Evolutionary conservation across 1,140 invertebrate species (phyloP).

Genomic region (Leptestheria dahalacensis): DNA sequence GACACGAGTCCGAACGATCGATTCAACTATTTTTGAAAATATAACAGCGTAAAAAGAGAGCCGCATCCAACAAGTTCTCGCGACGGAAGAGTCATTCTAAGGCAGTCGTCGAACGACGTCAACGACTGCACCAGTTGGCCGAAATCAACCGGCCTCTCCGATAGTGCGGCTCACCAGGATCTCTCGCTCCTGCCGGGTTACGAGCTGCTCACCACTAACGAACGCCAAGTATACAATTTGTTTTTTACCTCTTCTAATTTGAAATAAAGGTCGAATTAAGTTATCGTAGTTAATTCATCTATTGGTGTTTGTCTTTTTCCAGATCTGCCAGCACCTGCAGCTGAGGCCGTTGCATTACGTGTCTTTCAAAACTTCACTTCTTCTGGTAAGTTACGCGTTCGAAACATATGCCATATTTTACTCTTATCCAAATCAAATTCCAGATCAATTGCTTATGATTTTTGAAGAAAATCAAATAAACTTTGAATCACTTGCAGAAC

Average conservation of each 20-base stretch:
- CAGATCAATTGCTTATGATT: background rate
- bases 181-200: conserved; percentile 12
- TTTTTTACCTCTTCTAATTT: conserved; percentile 11
- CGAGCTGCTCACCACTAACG: conserved; percentile 13
- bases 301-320: too few species aligned
- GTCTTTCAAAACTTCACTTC: conserved; percentile 36
- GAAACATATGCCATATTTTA: background rate
- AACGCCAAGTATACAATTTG: conserved; percentile 20
- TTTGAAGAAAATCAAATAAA: too few species aligned
- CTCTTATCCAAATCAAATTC: background rate
- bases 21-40: background rate
- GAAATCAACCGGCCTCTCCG: conserved; percentile 9
- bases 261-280: conserved; percentile 14
- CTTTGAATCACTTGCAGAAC: conserved; percentile 8
- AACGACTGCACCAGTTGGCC: conserved; percentile 11
- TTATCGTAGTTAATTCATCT: conserved; percentile 17
- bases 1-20: too few species aligned
- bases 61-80: conserved; percentile 50
- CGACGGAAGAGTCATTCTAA: conserved; percentile 47
- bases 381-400: conserved; percentile 26
- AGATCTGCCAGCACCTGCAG: conserved; percentile 36
- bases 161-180: conserved; percentile 6
- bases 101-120: conserved; percentile 15
- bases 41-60: conserved; percentile 41
- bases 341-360: conserved; percentile 38